Percentiles rank a stretch among this genome's conserved stretches.
These are phyloP conservation scores for Oryzias curvinotus DNA, from an alignment of 2,113 vertebrate genomes.

Conservation along the genomic window DNA sequence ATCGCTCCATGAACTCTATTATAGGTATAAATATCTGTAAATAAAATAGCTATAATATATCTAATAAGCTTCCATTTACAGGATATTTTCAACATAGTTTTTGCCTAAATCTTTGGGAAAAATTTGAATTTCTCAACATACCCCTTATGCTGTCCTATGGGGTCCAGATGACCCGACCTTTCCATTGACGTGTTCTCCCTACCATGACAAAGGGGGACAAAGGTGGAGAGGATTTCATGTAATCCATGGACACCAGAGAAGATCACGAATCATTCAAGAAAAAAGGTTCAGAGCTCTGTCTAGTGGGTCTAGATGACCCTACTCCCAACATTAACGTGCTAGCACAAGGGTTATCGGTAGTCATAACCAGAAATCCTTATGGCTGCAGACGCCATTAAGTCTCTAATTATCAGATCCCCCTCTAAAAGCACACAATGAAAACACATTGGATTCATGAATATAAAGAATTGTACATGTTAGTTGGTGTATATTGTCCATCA, in stretches of 20 bases:
- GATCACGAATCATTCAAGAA: no score
- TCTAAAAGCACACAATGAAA: conserved; percentile 35
- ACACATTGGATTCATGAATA: conserved; percentile 28
- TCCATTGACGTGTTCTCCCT: no score
- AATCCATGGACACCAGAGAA: no score
- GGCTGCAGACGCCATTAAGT: not conserved
- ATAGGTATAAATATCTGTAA: conserved; percentile 69
- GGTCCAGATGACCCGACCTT: no score
- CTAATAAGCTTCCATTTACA: conserved; percentile 26
- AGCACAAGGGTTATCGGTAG: not conserved
- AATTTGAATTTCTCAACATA: conserved; percentile 3
- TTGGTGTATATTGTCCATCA: conserved; percentile 43
- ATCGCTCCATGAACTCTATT: conserved; percentile 47
- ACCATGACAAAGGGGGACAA: no score
- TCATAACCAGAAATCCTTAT: not conserved
- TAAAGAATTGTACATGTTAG: conserved; percentile 37
- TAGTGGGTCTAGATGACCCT: no score
- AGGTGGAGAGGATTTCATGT: no score
- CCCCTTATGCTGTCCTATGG: no score
- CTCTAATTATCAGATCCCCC: not conserved
- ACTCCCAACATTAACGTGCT: no score
- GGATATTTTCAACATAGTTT: conserved; percentile 13
- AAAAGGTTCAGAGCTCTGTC: no score
- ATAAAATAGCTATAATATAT: conserved; percentile 47
- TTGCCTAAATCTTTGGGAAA: conserved; percentile 1